Percentiles rank a stretch among this genome's conserved stretches.
Conservation (phyloP, 2,797 vertebrate genomes). For the Geotria australis region DNA sequence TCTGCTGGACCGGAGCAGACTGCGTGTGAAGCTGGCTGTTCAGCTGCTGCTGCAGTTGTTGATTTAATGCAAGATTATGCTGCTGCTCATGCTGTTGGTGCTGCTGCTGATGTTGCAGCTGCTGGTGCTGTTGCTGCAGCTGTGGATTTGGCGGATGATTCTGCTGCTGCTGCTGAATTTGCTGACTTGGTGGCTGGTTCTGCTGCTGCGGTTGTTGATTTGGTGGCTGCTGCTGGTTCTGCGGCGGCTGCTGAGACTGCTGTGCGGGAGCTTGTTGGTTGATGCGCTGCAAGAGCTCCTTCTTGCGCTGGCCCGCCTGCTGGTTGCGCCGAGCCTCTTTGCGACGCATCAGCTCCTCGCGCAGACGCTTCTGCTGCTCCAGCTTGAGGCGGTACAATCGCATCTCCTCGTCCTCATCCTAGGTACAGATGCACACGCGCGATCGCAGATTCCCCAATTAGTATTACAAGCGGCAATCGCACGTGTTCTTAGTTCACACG, state of each 20-base stretch:
- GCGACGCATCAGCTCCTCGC: constrained; percentile 62
- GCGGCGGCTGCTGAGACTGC: constrained; percentile 5
- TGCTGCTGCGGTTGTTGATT: constrained; percentile 20
- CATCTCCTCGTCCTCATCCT: constrained; percentile 87
- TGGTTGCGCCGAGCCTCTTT: constrained; percentile 78
- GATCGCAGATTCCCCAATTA: constrained; percentile 1
- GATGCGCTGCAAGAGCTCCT: constrained; percentile 54
- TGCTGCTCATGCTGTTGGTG: no score
- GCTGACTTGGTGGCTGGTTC: constrained; percentile 6
- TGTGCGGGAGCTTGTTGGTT: constrained; percentile 22
- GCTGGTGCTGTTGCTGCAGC: constrained; percentile 2
- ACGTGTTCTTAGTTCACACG: no score
- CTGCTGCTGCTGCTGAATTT: constrained; percentile 8
- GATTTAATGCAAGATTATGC: constrained; percentile 3
- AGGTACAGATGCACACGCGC: constrained; percentile 1
- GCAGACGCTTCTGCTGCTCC: constrained; percentile 72
- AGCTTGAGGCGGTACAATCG: constrained; percentile 72
- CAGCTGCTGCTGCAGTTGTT: constrained; percentile 3
- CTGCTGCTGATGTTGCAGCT: constrained; percentile 2
- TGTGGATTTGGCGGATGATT: not conserved
- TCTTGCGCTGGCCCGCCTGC: constrained; percentile 75
- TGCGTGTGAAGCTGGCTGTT: no score
- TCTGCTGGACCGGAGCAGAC: no score
- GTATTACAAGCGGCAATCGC: constrained; percentile 1
- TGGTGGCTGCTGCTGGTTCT: constrained; percentile 6